phyloP scores from a whole-genome alignment of 2,888 invertebrate genomes.

The Noctua janthe region DNA sequence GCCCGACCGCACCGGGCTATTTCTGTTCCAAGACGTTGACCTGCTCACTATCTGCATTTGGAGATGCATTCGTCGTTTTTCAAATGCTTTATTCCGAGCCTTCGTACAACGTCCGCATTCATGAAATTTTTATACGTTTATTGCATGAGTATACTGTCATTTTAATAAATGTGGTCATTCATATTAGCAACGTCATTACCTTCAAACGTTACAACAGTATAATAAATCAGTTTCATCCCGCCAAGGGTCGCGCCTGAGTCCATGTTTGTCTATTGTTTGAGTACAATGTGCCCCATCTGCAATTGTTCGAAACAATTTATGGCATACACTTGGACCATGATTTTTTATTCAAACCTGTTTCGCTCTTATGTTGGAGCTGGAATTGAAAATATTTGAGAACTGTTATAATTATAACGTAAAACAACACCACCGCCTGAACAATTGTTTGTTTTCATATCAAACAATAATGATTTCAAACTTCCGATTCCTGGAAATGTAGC shows the following conservation, averaged over 20 bases:
- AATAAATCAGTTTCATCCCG: slow-evolving; percentile 66
- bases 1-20: slow-evolving; percentile 80
- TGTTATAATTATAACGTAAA: slow-evolving; percentile 41
- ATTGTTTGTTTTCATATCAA: slow-evolving; percentile 61
- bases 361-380: slow-evolving; percentile 33
- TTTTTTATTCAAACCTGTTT: slow-evolving; percentile 62
- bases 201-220: slow-evolving; percentile 57
- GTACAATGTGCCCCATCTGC: slow-evolving; percentile 77
- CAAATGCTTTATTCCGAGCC: slow-evolving; percentile 56
- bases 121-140: slow-evolving; percentile 23
- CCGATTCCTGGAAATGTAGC: slow-evolving; percentile 61
- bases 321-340: slow-evolving; percentile 63
- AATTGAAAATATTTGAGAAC: slow-evolving; percentile 41
- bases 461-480: slow-evolving; percentile 59
- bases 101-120: slow-evolving; percentile 46
- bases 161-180: slow-evolving; percentile 52
- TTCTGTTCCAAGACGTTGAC: slow-evolving; percentile 87
- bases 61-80: slow-evolving; percentile 76
- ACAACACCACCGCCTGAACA: slow-evolving; percentile 24
- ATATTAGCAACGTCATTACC: slow-evolving; percentile 62
- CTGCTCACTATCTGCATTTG: slow-evolving; percentile 76
- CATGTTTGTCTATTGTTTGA: slow-evolving; percentile 79
- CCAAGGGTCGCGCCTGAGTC: slow-evolving; percentile 62
- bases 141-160: slow-evolving; percentile 45
- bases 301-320: slow-evolving; percentile 79